phyloP scores from a whole-genome alignment of 2,113 vertebrate species.

The Catharus minimus region DNA sequence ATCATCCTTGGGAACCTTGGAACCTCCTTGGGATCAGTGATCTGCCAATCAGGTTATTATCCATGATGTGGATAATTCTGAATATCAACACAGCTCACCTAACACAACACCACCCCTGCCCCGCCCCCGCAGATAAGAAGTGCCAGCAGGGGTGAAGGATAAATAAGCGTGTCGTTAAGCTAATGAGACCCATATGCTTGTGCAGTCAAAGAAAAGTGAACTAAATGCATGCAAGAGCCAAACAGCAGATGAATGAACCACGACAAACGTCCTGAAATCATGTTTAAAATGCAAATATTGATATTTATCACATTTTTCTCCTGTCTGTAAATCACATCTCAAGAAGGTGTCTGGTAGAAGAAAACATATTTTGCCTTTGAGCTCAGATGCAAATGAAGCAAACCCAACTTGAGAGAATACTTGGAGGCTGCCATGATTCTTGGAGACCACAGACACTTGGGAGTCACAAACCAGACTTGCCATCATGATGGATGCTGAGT shows the following conservation, averaged over 20 bases:
- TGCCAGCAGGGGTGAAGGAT: conserved; percentile 20
- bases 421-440: background rate
- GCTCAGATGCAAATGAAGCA: background rate
- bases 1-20: background rate
- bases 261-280: background rate
- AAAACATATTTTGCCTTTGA: conserved; percentile 37
- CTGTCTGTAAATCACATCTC: conserved; percentile 21
- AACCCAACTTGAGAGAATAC: background rate
- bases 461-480: background rate
- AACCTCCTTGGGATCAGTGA: background rate
- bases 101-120: no score
- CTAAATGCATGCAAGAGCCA: background rate
- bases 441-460: conserved; percentile 2
- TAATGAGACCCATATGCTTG: conserved; percentile 42
- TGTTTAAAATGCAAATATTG: conserved; percentile 45
- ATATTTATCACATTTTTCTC: conserved; percentile 11
- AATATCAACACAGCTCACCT: background rate
- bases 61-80: background rate
- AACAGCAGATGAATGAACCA: conserved; percentile 37
- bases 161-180: background rate
- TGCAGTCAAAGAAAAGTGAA: conserved; percentile 12
- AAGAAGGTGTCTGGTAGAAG: background rate
- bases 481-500: background rate
- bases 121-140: background rate
- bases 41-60: background rate